phyloP scores from a whole-genome alignment of 2,113 vertebrate genomes.

The Takifugu flavidus region DNA sequence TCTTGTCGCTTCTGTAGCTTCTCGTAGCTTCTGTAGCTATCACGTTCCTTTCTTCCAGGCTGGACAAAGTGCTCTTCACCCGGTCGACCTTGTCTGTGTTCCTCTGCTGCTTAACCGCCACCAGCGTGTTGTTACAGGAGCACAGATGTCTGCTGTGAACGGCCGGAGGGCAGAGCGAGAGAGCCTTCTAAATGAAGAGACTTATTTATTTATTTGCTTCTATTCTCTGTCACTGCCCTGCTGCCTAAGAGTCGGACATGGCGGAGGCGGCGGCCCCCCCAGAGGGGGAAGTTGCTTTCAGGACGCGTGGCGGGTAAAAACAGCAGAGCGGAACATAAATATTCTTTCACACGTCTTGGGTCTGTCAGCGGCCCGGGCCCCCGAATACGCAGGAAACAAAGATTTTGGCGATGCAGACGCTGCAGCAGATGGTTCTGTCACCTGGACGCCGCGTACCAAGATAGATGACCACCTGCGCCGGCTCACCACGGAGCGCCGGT shows the following conservation, averaged over 20 bases:
- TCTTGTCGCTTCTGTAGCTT: too few relatives aligned
- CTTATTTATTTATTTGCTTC: slow-evolving; percentile 44
- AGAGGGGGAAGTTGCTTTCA: slow-evolving; percentile 6
- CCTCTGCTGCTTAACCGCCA: slow-evolving; percentile 25
- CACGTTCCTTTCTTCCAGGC: slow-evolving; percentile 7
- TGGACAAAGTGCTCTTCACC: slow-evolving; percentile 32
- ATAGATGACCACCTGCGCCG: slow-evolving; percentile 56
- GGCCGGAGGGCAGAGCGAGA: slow-evolving; percentile 28
- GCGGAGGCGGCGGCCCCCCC: background rate
- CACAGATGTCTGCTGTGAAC: slow-evolving; percentile 48
- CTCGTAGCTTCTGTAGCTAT: background rate
- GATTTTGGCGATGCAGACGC: slow-evolving; percentile 18
- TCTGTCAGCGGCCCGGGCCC: slow-evolving; percentile 1
- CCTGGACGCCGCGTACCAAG: slow-evolving; percentile 48
- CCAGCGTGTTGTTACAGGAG: slow-evolving; percentile 37
- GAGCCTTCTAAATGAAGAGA: slow-evolving; percentile 13
- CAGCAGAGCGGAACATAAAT: too few relatives aligned
- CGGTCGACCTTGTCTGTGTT: slow-evolving; percentile 37
- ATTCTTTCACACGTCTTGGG: background rate
- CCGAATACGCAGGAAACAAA: slow-evolving; percentile 35
- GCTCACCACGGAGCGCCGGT: background rate
- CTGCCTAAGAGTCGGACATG: slow-evolving; percentile 15
- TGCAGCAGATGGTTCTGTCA: slow-evolving; percentile 65
- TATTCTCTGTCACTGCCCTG: slow-evolving; percentile 27
- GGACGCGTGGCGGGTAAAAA: too few relatives aligned